phyloP scores from a whole-genome alignment of 2,797 vertebrate species.

The Coranthus polyacanthus region DNA sequence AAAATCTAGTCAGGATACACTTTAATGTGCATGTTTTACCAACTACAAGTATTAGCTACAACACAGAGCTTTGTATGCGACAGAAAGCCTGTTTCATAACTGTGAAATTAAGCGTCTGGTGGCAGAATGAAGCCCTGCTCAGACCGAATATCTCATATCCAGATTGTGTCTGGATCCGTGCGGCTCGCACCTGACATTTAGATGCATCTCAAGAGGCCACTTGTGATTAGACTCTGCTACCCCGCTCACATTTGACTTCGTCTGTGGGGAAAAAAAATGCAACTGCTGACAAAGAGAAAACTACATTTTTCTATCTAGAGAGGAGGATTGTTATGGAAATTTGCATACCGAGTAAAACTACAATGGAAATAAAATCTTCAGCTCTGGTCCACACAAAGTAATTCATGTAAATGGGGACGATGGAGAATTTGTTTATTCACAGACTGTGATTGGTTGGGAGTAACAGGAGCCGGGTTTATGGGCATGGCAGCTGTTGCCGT shows the following conservation, averaged over 20 bases:
- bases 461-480: no score
- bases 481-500: neutral
- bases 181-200: conserved; percentile 36
- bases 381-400: no score
- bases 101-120: conserved; percentile 17
- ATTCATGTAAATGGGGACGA: no score
- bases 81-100: neutral
- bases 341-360: neutral
- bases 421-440: no score
- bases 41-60: neutral
- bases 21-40: neutral
- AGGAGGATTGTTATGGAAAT: conserved; percentile 2
- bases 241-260: conserved; percentile 34
- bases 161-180: conserved; percentile 6
- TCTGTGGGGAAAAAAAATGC: conserved; percentile 1
- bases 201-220: conserved; percentile 24
- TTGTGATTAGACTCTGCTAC: conserved; percentile 42
- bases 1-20: no score
- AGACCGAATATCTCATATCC: conserved; percentile 17
- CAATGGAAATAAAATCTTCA: no score
- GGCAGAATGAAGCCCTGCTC: conserved; percentile 1
- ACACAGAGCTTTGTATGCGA: neutral
- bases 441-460: conserved; percentile 15
- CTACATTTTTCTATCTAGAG: neutral
- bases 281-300: conserved; percentile 35